Conservation (phyloP, 1,140 invertebrate genomes). For the Neomicropteryx cornuta region DNA sequence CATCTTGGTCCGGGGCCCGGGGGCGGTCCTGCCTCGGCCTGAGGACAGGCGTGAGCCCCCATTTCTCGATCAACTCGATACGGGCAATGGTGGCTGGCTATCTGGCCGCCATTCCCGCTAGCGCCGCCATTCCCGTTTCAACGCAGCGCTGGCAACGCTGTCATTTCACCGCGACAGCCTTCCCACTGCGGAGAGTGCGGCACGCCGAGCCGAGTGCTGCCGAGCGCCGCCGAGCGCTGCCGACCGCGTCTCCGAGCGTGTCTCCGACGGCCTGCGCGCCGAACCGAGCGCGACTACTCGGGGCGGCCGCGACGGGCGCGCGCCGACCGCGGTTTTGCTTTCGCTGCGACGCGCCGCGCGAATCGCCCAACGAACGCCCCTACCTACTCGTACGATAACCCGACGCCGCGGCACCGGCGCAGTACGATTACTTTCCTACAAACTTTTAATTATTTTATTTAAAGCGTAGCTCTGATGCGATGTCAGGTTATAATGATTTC, state of each 20-base stretch:
- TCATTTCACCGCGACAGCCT: slow-evolving; percentile 18
- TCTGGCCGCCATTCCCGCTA: slow-evolving; percentile 27
- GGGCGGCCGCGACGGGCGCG: slow-evolving; percentile 23
- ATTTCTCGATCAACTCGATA: slow-evolving; percentile 91
- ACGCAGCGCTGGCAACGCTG: slow-evolving; percentile 21
- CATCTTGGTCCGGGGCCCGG: slow-evolving; percentile 56
- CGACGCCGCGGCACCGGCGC: too few species aligned
- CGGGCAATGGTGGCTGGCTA: slow-evolving; percentile 76
- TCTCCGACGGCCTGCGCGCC: slow-evolving; percentile 13
- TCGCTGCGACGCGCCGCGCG: slow-evolving; percentile 21
- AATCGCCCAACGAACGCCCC: too few species aligned
- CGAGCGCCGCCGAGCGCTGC: slow-evolving; percentile 14
- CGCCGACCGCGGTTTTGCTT: slow-evolving; percentile 21
- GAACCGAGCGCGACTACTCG: slow-evolving; percentile 27
- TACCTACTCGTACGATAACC: too few species aligned
- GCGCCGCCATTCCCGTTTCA: slow-evolving; percentile 27
- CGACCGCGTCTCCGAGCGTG: slow-evolving; percentile 10
- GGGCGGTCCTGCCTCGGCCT: slow-evolving; percentile 86
- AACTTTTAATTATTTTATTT: too few species aligned
- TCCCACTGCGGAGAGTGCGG: slow-evolving; percentile 21
- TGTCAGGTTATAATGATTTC: too few species aligned
- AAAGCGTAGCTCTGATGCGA: too few species aligned
- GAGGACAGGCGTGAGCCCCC: slow-evolving; percentile 91
- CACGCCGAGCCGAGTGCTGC: slow-evolving; percentile 18
- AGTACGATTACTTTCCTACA: too few species aligned